phyloP scores from a whole-genome alignment of 2,113 vertebrate genomes.

The Cyanistes caeruleus region DNA sequence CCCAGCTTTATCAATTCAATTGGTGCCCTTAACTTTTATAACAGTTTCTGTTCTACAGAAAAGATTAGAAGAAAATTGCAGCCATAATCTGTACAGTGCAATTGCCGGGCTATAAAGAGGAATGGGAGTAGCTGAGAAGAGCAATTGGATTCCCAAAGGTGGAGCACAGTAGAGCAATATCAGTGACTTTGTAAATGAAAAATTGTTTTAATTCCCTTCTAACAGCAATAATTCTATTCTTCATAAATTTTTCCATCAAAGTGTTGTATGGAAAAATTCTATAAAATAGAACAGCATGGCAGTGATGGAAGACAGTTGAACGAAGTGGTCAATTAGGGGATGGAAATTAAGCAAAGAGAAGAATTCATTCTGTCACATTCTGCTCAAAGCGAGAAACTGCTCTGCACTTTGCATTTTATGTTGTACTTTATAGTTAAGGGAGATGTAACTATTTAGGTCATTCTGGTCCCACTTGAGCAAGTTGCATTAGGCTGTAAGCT shows the following conservation, averaged over 20 bases:
- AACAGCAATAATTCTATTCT: constrained; percentile 85
- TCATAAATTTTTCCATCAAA: constrained; percentile 88
- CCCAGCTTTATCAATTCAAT: constrained; percentile 63
- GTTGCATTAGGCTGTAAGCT: background rate
- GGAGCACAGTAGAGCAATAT: constrained; percentile 80
- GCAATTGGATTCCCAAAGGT: constrained; percentile 80
- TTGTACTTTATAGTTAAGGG: background rate
- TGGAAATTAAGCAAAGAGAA: constrained; percentile 60
- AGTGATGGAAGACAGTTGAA: constrained; percentile 49
- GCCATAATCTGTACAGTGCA: constrained; percentile 79
- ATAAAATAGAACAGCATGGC: constrained; percentile 63
- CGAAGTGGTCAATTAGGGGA: constrained; percentile 63
- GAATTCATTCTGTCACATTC: constrained; percentile 14
- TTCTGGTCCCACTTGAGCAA: background rate
- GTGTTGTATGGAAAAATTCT: constrained; percentile 76
- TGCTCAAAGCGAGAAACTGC: constrained; percentile 1
- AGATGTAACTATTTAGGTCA: constrained; percentile 3
- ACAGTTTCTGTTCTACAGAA: constrained; percentile 75
- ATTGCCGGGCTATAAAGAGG: constrained; percentile 79
- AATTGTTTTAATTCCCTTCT: constrained; percentile 88
- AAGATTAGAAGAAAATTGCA: constrained; percentile 85
- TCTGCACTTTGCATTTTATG: constrained; percentile 13
- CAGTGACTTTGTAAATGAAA: constrained; percentile 83
- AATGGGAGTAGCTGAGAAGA: constrained; percentile 75
- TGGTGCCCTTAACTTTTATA: constrained; percentile 69